Evolutionary conservation across 2,888 invertebrate genomes (phyloP).

Genomic region (Ceriagrion tenellum): DNA sequence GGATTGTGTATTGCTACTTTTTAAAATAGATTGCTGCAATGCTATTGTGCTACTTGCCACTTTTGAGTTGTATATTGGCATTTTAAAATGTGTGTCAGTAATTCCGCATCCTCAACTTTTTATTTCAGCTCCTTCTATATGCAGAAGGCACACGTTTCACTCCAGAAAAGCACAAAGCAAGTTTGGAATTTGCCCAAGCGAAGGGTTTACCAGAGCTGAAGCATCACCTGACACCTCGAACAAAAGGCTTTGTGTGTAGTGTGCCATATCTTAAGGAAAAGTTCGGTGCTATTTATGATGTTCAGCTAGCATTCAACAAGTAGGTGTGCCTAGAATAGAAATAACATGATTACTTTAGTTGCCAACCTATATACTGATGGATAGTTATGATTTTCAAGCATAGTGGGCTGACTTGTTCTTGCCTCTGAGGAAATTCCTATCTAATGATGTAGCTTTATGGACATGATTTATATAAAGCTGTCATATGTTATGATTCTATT

Average conservation of each 20-base stretch:
- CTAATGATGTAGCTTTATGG: no score
- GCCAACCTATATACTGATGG: no score
- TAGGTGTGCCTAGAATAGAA: slow-evolving; percentile 75
- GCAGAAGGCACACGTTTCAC: slow-evolving; percentile 97
- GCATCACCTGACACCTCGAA: slow-evolving; percentile 95
- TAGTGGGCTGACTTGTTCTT: no score
- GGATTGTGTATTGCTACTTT: neutral
- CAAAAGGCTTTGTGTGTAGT: slow-evolving; percentile 95
- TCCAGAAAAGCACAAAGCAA: slow-evolving; percentile 90
- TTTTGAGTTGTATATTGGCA: neutral
- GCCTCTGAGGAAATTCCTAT: no score
- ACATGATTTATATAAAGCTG: no score
- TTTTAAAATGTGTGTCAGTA: neutral
- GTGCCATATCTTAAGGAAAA: slow-evolving; percentile 89
- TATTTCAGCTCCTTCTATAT: slow-evolving; percentile 88
- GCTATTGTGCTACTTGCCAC: neutral
- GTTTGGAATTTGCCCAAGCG: slow-evolving; percentile 91
- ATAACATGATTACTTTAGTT: neutral
- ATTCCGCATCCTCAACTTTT: neutral
- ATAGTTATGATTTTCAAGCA: no score
- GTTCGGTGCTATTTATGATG: slow-evolving; percentile 91
- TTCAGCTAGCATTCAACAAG: slow-evolving; percentile 86
- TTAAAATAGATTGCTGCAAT: neutral
- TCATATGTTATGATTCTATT: no score
- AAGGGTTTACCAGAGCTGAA: slow-evolving; percentile 91